Evolutionary conservation across 2,797 vertebrate genomes (phyloP), one percentile per base, ranked within the genome.

Genomic region (Eulemur coronatus): DNA sequence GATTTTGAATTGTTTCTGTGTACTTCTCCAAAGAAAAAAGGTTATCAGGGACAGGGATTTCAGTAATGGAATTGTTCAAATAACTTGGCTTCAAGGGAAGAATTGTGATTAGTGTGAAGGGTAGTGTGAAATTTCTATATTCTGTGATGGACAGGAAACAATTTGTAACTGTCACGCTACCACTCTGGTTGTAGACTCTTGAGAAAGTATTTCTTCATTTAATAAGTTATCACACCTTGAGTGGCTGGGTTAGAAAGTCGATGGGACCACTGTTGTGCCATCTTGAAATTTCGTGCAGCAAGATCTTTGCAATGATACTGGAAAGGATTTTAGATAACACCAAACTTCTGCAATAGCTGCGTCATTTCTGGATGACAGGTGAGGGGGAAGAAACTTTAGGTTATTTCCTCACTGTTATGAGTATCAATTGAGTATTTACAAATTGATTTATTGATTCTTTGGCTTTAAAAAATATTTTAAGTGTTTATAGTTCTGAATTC

Each of bases 81-180:
- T 95, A 95, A 82, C 70, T 96, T 96, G 84, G 96, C 97, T 98
- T 97, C 75, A 57, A 86, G 94, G 89, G 94, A 97, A 28, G 13
- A 97, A 33, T 41, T 92, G 84, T 18, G 46, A 95, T 96, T 97
- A 95, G 92, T 97, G 91, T 94, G 96, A 98, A 97, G 85, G 84
- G 43, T 84, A 96, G 84, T 97, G 96, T 97, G 94, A 98, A 97
- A 81, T 92, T 97, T 89, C 90, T 97, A 55, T 96, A 72, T 96
- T 95, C 93, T 97, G 88, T 97, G 91, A 87, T 89, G 81, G 95
- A 92, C 46, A 96, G 80, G 89, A 98, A 96, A 94, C 91, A 96
- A 88, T 38, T 73, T 96, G 33, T 91, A 96, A 75, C 84, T 97
- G 87, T 79, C 85, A 93, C 41, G 35, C 96, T 55, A 73, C 48